Evolutionary conservation across 2,888 invertebrate species (phyloP).

Genomic region (Athetis lepigone): DNA sequence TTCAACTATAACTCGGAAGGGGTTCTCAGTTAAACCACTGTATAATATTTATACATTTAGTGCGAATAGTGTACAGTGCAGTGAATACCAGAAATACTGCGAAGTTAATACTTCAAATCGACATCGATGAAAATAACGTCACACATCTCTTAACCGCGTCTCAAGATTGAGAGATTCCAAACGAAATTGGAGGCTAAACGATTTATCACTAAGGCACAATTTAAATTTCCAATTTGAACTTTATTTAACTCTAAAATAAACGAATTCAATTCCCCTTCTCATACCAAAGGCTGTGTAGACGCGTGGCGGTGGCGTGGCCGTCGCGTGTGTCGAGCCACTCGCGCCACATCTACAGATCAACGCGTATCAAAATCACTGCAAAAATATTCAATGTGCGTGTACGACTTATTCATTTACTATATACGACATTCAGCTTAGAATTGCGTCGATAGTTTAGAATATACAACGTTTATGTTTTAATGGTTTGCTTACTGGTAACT

Average conservation of each 20-base stretch:
- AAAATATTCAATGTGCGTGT: conserved; percentile 69
- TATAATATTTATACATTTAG: conserved; percentile 70
- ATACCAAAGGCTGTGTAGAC: conserved; percentile 35
- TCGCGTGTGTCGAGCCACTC: conserved; percentile 20
- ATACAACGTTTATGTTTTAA: conserved; percentile 56
- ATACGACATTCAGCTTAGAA: conserved; percentile 65
- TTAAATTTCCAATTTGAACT: conserved; percentile 89
- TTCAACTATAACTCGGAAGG: conserved; percentile 80
- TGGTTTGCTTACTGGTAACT: conserved; percentile 59
- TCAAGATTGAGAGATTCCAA: conserved; percentile 74
- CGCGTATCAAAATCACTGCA: conserved; percentile 67
- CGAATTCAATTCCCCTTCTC: conserved; percentile 80
- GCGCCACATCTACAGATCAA: conserved; percentile 57
- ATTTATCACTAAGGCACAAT: conserved; percentile 89
- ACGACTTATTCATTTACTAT: conserved; percentile 59
- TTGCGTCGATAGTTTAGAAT: conserved; percentile 66
- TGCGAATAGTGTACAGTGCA: conserved; percentile 83
- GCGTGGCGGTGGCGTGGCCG: conserved; percentile 17
- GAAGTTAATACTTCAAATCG: conserved; percentile 69
- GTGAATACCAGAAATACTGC: conserved; percentile 70
- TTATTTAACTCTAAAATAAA: conserved; percentile 86
- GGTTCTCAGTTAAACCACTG: conserved; percentile 73
- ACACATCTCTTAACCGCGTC: conserved; percentile 65
- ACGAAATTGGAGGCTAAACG: conserved; percentile 82
- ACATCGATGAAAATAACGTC: conserved; percentile 64